Evolutionary conservation across 2,797 vertebrate genomes (phyloP).

Genomic region (Cirrhinus mrigala): DNA sequence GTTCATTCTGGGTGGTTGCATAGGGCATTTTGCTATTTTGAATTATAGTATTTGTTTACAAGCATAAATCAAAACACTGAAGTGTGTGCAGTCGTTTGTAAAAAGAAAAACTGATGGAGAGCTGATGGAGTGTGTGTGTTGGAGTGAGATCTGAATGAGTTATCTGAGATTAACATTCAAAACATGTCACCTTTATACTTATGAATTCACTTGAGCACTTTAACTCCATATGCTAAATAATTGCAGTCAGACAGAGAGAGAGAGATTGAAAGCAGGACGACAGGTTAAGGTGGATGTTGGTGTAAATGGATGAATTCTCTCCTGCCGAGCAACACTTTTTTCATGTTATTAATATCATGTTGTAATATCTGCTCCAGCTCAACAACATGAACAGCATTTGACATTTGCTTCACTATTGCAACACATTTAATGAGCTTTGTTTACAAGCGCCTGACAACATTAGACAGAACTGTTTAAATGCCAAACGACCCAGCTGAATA

Average conservation of each 20-base stretch:
- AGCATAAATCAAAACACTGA: neutral
- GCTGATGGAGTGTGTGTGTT: neutral
- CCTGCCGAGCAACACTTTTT: neutral
- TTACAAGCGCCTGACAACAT: constrained; percentile 33
- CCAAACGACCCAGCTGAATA: constrained; percentile 26
- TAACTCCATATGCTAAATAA: constrained; percentile 27
- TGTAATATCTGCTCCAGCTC: neutral
- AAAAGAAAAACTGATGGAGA: neutral
- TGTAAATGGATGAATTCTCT: neutral
- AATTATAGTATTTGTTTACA: neutral
- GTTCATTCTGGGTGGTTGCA: neutral
- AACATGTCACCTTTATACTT: constrained; percentile 24
- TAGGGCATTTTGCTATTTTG: neutral
- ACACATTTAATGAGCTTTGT: constrained; percentile 47
- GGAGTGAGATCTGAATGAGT: constrained; percentile 5
- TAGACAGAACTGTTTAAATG: constrained; percentile 35
- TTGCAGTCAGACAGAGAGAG: constrained; percentile 10
- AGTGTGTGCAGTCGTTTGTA: neutral
- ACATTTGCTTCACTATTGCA: constrained; percentile 31
- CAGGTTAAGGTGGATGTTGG: constrained; percentile 3
- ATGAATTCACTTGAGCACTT: constrained; percentile 42
- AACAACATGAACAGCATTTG: constrained; percentile 25
- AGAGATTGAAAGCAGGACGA: constrained; percentile 11
- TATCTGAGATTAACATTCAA: constrained; percentile 44
- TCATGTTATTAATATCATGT: constrained; percentile 35